Evolutionary conservation across 2,888 invertebrate genomes (phyloP), one percentile per base, ranked within the genome.

Genomic region (Thyatira batis): DNA sequence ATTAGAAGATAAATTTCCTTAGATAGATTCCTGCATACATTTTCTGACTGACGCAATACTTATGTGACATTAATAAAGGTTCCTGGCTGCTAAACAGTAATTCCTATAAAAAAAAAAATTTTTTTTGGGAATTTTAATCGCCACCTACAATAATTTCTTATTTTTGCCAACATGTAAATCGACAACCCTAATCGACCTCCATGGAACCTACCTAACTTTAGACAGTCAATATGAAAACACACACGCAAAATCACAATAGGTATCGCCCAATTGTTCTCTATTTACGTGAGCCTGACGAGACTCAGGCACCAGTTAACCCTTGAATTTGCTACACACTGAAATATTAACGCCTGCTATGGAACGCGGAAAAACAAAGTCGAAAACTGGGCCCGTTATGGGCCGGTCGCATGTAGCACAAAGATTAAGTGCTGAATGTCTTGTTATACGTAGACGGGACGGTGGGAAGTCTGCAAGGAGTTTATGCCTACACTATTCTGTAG

Each of bases 351-450:
- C 72, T 72, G 80, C 84, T 86, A 85, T 90, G 84, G 88, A 83
- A 83, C 84, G 86, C 86, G 87, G 89, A 90, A 91, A 91, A 91
- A 91, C 90, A 91, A 84, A 90, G 89, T 87, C 86, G 84, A 88
- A 90, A 88, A 88, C 87, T 85, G 85, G 83, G 76, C 75, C 86
- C 81, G 89, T 84, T 88, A 87, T 85, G 85, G 89, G 87, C 85
- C 85, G 84, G 88, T 89, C 87, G 88, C 88, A 84, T 82, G 82
- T 76, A 58, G 59, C 52, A 21, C 90, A 91, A 78, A 91, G 91
- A 91, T 70, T 80, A 90, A 69, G 55, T 60, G 23, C 52, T 55
- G 49, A 57, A 64, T 54, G 53, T 60, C 69, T 69, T 67, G 60
- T 62, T 53, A 55, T 58, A 49, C 45, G 43, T 52, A 69, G 71